phyloP scores from a whole-genome alignment of 2,888 invertebrate genomes.

The Agonopterix heracliana region DNA sequence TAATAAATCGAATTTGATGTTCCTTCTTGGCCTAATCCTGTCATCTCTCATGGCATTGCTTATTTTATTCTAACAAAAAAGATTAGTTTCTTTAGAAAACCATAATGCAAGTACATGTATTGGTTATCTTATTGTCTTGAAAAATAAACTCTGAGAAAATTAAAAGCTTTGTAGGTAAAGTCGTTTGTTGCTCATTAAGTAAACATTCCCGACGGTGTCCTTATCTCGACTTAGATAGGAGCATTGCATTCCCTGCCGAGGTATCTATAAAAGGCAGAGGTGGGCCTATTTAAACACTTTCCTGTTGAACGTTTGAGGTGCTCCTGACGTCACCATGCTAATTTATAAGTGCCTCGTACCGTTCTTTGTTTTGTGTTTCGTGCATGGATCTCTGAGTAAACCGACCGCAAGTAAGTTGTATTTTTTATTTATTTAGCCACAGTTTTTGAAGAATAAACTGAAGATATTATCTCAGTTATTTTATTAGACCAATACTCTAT shows the following conservation, averaged over 20 bases:
- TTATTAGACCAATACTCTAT: no score
- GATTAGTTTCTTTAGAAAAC: no score
- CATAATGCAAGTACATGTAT: no score
- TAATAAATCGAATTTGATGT: no score
- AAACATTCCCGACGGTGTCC: conserved; percentile 62
- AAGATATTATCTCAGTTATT: no score
- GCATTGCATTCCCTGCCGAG: conserved; percentile 35
- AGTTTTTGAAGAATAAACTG: neutral
- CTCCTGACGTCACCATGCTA: conserved; percentile 34
- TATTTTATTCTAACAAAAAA: no score
- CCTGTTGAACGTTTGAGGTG: conserved; percentile 24
- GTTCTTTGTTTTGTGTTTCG: conserved; percentile 35
- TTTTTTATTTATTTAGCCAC: neutral
- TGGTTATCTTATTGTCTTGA: no score
- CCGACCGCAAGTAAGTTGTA: conserved; percentile 52
- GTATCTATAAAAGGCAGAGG: conserved; percentile 51
- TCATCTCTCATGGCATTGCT: no score
- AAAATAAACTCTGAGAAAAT: conserved; percentile 25
- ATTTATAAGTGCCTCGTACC: conserved; percentile 32
- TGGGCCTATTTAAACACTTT: conserved; percentile 51
- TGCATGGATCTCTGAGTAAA: conserved; percentile 39
- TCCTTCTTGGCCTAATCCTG: no score
- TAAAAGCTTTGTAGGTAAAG: conserved; percentile 39
- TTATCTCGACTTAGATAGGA: conserved; percentile 64
- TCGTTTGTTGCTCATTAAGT: conserved; percentile 59